Percentiles rank a stretch among this genome's conserved stretches.
phyloP scores from a whole-genome alignment of 2,888 invertebrate genomes.

The Eupeodes latifasciatus region DNA sequence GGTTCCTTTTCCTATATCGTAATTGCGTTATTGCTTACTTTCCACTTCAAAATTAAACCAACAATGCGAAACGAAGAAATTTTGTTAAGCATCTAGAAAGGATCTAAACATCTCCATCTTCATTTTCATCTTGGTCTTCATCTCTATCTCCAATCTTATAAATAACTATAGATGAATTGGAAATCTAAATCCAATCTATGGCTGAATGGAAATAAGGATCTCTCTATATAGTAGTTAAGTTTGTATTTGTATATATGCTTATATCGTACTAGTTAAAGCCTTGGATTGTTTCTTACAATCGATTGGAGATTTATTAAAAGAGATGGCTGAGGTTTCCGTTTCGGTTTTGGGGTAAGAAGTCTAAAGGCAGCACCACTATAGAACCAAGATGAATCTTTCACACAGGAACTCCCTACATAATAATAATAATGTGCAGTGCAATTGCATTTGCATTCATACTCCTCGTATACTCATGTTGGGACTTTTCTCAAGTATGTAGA shows the following conservation, averaged over 20 bases:
- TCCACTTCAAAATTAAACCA: slow-evolving; percentile 75
- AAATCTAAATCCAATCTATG: slow-evolving; percentile 69
- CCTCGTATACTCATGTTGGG: not conserved
- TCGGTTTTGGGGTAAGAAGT: not conserved
- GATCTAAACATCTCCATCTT: slow-evolving; percentile 33
- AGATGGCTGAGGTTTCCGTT: slow-evolving; percentile 33
- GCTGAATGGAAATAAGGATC: slow-evolving; percentile 17
- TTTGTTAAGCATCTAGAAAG: slow-evolving; percentile 18
- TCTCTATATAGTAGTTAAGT: slow-evolving; percentile 2
- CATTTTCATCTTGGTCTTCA: not conserved
- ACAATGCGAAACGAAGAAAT: slow-evolving; percentile 71
- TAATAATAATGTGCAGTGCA: slow-evolving; percentile 5
- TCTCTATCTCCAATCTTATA: too few species aligned
- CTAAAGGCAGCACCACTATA: too few species aligned
- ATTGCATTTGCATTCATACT: too few species aligned
- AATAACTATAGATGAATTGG: slow-evolving; percentile 52
- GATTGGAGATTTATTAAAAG: slow-evolving; percentile 64
- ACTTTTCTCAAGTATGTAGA: slow-evolving; percentile 57
- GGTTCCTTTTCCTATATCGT: slow-evolving; percentile 47
- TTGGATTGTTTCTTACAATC: slow-evolving; percentile 62
- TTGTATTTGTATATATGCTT: too few species aligned
- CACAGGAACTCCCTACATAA: not conserved
- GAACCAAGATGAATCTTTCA: not conserved
- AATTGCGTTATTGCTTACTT: slow-evolving; percentile 76
- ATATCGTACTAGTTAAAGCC: slow-evolving; percentile 24